A percentile compares a stretch with the other conserved stretches of the same genome.
These are phyloP conservation scores for Aspidiotus destructor DNA, from an alignment of 2,888 invertebrate genomes.

Conservation along the genomic window DNA sequence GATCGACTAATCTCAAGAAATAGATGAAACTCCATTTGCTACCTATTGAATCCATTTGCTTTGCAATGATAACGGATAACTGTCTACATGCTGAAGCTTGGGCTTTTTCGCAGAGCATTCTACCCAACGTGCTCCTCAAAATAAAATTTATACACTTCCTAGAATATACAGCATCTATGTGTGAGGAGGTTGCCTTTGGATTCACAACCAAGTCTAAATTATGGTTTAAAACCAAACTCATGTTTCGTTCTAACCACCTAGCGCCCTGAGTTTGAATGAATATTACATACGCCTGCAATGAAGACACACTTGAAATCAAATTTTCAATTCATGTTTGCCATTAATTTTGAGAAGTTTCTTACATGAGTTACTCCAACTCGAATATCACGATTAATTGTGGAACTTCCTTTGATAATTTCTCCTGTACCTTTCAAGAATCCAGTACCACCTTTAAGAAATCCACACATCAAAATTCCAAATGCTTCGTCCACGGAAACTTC, in stretches of 20 bases:
- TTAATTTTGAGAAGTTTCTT: slow-evolving; percentile 42
- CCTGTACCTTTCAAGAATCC: slow-evolving; percentile 87
- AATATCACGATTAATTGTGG: slow-evolving; percentile 87
- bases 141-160: slow-evolving; percentile 96
- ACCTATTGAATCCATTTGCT: slow-evolving; percentile 87
- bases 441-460: slow-evolving; percentile 86
- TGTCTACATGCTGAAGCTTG: slow-evolving; percentile 93
- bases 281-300: slow-evolving; percentile 78
- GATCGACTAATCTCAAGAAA: slow-evolving; percentile 3
- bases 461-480: slow-evolving; percentile 79
- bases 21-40: slow-evolving; percentile 32
- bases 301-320: slow-evolving; percentile 25
- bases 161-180: slow-evolving; percentile 95
- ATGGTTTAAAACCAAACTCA: slow-evolving; percentile 75
- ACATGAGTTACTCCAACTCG: slow-evolving; percentile 95
- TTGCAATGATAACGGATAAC: slow-evolving; percentile 78
- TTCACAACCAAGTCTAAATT: slow-evolving; percentile 76
- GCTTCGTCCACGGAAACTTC: slow-evolving; percentile 81
- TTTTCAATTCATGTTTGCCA: neutral
- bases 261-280: slow-evolving; percentile 90
- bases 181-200: slow-evolving; percentile 89
- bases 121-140: slow-evolving; percentile 78
- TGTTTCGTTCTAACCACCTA: slow-evolving; percentile 87
- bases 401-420: slow-evolving; percentile 91
- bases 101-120: slow-evolving; percentile 92